Evolutionary conservation across 2,797 vertebrate genomes (phyloP).

Genomic region (Hylomyscus alleni): DNA sequence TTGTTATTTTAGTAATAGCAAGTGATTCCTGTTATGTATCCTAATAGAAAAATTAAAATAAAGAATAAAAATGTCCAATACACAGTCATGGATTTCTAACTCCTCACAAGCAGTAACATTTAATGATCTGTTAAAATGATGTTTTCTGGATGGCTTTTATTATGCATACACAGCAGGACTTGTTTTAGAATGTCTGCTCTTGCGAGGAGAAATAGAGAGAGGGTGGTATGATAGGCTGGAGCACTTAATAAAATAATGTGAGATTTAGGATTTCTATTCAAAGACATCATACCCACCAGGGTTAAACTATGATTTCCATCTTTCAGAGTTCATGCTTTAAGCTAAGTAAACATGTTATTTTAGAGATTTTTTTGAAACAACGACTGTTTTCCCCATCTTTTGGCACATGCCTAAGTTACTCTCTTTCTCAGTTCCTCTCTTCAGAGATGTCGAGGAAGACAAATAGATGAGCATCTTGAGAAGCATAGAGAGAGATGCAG

Average conservation of each 20-base stretch:
- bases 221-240: background rate
- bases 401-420: background rate
- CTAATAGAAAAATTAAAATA: conserved; percentile 68
- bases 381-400: background rate
- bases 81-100: conserved; percentile 54
- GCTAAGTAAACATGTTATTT: conserved; percentile 63
- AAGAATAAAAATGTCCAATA: conserved; percentile 66
- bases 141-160: conserved; percentile 67
- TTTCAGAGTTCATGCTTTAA: conserved; percentile 45
- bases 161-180: conserved; percentile 65
- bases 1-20: conserved; percentile 22
- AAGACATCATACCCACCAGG: conserved; percentile 48
- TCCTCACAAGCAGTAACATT: conserved; percentile 49
- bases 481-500: background rate
- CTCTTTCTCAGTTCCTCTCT: background rate
- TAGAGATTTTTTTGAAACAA: conserved; percentile 10
- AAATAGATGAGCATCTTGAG: background rate
- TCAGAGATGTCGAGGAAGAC: background rate
- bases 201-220: conserved; percentile 45
- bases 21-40: conserved; percentile 16
- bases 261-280: conserved; percentile 68
- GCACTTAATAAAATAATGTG: conserved; percentile 56
- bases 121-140: conserved; percentile 72
- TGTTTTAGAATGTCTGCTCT: conserved; percentile 61
- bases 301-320: conserved; percentile 68